phyloP scores from a whole-genome alignment of 1,140 invertebrate genomes.

The Marisa cornuarietis region DNA sequence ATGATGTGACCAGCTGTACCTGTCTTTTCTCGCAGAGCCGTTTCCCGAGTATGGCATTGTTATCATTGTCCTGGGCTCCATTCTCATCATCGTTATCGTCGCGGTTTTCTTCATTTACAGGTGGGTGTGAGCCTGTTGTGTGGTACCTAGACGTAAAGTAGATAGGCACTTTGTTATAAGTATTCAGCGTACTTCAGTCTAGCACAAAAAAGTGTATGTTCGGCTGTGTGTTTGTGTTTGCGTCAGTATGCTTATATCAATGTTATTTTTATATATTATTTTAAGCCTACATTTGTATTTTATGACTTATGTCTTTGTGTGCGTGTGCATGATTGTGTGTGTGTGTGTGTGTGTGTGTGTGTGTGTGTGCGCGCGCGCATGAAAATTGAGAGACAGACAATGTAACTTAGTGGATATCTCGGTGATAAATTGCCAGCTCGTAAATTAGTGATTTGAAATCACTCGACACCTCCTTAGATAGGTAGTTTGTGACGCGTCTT shows the following conservation, averaged over 20 bases:
- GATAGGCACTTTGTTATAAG: no score
- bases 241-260: background rate
- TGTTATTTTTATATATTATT: background rate
- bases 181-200: no score
- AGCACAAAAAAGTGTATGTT: background rate
- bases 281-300: background rate
- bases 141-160: no score
- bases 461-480: background rate
- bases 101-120: constrained; percentile 75
- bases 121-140: constrained; percentile 47
- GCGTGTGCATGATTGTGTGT: no score
- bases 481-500: background rate
- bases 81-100: constrained; percentile 79
- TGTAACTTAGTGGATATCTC: background rate
- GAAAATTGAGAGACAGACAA: background rate
- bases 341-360: no score
- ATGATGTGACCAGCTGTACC: no score
- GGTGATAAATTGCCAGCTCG: background rate
- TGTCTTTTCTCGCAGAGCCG: constrained; percentile 60
- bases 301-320: background rate
- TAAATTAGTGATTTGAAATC: background rate
- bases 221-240: background rate
- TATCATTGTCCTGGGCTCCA: constrained; percentile 81
- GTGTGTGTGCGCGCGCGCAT: no score
- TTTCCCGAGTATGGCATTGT: constrained; percentile 84